Evolutionary conservation across 2,797 vertebrate species (phyloP), one percentile per base, ranked within the genome.

Genomic region (Tolypeutes matacus): DNA sequence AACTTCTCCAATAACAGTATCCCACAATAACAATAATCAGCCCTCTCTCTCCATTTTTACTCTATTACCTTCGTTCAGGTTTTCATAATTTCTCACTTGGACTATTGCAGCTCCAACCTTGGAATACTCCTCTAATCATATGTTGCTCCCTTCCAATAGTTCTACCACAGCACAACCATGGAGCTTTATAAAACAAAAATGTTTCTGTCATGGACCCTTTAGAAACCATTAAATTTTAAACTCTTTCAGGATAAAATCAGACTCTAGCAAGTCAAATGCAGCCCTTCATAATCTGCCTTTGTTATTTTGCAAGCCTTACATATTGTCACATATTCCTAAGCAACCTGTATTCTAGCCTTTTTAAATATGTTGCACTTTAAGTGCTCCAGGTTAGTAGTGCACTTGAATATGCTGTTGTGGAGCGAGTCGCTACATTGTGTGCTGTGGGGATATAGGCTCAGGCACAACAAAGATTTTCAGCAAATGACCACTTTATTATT

Each of bases 1-100:
- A 70, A 46, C 21, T 70, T 34, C 34, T 60, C 85, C 31, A 42
- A 0, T 78, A 23, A 67, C 64, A 17, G 15, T 53, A 17, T 53
- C 15, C 51, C 51, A 2, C 51, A 53, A 53, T 53, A 53, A 73
- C 8, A 64, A 62, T 51, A 92, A 83, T 77, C 25, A 86, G 46
- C 46, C 46, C 51, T 87, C 5, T 85, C 9, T 75, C 10, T 94
- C 51, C 36, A 77, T 91, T 88, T 88, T 81, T 11, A 82, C 21
- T 81, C 4, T 67, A 34, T 93, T 76, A 51, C 18, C 9, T 39
- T 75, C 25, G 5, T 56, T 92, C 0, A n/a, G 31, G 7, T 80
- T 91, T 87, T 94, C 31, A 39, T 56, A 36, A 7, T 58, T 84
- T 95, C 76, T 95, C n/a, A 77, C 46, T 88, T 85, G 25, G n/a